Evolutionary conservation across 2,888 invertebrate genomes (phyloP).

Genomic region (Neoitamus cyanurus): DNA sequence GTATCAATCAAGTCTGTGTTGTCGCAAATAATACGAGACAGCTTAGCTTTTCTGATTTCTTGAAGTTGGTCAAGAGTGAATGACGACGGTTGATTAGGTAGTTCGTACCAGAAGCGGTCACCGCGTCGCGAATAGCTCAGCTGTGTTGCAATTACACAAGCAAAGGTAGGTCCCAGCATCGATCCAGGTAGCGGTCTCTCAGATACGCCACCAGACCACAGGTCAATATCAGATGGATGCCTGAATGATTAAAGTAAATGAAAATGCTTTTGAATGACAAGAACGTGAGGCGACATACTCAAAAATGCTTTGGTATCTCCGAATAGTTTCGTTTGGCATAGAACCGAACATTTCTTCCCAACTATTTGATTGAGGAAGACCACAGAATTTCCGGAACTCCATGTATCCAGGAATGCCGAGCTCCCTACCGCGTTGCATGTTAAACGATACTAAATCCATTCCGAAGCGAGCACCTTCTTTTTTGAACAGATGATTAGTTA

Average conservation of each 20-base stretch:
- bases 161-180: slow-evolving; percentile 94
- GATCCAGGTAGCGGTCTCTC: slow-evolving; percentile 90
- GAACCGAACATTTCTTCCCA: slow-evolving; percentile 85
- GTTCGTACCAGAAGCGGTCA: slow-evolving; percentile 95
- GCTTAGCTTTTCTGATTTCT: slow-evolving; percentile 83
- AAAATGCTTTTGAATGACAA: slow-evolving; percentile 27
- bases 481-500: slow-evolving; percentile 92
- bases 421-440: slow-evolving; percentile 93
- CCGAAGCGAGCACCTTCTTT: slow-evolving; percentile 79
- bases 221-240: slow-evolving; percentile 90
- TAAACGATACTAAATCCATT: slow-evolving; percentile 91
- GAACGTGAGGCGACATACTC: slow-evolving; percentile 69
- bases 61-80: slow-evolving; percentile 88
- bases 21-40: slow-evolving; percentile 88
- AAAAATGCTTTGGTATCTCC: slow-evolving; percentile 84
- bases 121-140: slow-evolving; percentile 89
- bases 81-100: slow-evolving; percentile 90
- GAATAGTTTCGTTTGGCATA: slow-evolving; percentile 89
- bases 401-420: slow-evolving; percentile 92
- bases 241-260: slow-evolving; percentile 64
- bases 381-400: slow-evolving; percentile 93
- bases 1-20: slow-evolving; percentile 93
- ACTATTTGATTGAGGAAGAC: slow-evolving; percentile 79
- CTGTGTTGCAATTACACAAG: slow-evolving; percentile 93
- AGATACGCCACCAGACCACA: slow-evolving; percentile 95